These are phyloP conservation scores for Bradypodion pumilum DNA, from an alignment of 2,797 vertebrate species.

Conservation along the genomic window DNA sequence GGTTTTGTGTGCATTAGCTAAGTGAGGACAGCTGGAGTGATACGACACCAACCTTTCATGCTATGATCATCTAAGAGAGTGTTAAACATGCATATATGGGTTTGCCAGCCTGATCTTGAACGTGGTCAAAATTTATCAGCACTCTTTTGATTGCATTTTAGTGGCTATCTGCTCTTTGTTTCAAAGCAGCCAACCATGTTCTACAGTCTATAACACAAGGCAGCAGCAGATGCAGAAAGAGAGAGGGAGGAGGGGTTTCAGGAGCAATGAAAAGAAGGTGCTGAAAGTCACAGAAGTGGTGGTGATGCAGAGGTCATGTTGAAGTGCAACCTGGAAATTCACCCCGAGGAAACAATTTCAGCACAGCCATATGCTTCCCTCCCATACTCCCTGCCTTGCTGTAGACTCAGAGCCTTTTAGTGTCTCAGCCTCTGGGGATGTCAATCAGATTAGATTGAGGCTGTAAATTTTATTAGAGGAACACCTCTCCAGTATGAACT, in stretches of 20 bases:
- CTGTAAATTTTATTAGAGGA: slow-evolving; percentile 16
- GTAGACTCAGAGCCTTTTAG: neutral
- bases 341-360: neutral
- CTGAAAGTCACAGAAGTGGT: neutral
- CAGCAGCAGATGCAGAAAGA: neutral
- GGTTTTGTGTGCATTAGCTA: neutral
- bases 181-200: neutral
- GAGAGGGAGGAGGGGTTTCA: neutral
- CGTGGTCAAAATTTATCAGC: neutral
- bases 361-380: neutral
- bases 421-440: neutral
- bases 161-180: neutral
- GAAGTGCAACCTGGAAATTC: neutral
- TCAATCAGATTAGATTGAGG: neutral
- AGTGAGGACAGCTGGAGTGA: neutral
- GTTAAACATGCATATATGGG: neutral
- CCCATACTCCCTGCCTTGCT: neutral
- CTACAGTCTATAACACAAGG: neutral
- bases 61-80: neutral
- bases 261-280: neutral
- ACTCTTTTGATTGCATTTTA: neutral
- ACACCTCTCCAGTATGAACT: slow-evolving; percentile 13
- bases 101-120: neutral
- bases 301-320: neutral
- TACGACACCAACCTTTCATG: neutral